Conservation (phyloP, 2,113 vertebrate species). For the Thamnaconus septentrionalis region DNA sequence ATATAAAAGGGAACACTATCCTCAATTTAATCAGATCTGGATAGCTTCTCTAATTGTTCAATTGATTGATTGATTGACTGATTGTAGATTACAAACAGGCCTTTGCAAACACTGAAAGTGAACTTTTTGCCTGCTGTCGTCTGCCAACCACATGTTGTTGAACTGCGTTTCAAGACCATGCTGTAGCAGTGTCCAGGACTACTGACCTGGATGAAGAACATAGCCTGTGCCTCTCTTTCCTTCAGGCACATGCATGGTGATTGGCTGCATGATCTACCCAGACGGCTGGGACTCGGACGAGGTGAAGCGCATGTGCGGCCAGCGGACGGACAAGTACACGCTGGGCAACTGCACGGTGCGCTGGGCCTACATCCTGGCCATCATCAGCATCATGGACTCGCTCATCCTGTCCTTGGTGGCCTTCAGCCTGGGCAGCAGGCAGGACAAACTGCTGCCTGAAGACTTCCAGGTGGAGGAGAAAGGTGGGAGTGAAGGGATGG, state of each 20-base stretch:
- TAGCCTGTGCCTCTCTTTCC: not conserved
- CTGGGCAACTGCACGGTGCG: slow-evolving; percentile 96
- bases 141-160: too few species aligned
- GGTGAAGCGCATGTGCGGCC: slow-evolving; percentile 91
- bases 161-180: too few species aligned
- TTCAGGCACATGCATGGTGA: slow-evolving; percentile 89
- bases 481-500: slow-evolving; percentile 68
- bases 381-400: slow-evolving; percentile 94
- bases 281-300: slow-evolving; percentile 94
- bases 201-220: too few species aligned
- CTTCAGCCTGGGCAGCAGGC: slow-evolving; percentile 91
- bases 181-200: too few species aligned
- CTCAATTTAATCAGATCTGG: too few species aligned
- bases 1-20: too few species aligned
- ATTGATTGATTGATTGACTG: too few species aligned
- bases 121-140: too few species aligned
- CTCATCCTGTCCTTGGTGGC: slow-evolving; percentile 92
- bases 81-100: too few species aligned
- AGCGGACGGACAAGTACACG: slow-evolving; percentile 93
- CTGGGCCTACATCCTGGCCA: slow-evolving; percentile 98
- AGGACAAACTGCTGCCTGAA: slow-evolving; percentile 91
- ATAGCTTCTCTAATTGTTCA: too few species aligned
- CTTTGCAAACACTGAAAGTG: too few species aligned
- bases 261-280: slow-evolving; percentile 95
- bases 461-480: slow-evolving; percentile 90